These are phyloP conservation scores for Sus cebifrons DNA, from an alignment of 2,797 vertebrate species.

Conservation along the genomic window DNA sequence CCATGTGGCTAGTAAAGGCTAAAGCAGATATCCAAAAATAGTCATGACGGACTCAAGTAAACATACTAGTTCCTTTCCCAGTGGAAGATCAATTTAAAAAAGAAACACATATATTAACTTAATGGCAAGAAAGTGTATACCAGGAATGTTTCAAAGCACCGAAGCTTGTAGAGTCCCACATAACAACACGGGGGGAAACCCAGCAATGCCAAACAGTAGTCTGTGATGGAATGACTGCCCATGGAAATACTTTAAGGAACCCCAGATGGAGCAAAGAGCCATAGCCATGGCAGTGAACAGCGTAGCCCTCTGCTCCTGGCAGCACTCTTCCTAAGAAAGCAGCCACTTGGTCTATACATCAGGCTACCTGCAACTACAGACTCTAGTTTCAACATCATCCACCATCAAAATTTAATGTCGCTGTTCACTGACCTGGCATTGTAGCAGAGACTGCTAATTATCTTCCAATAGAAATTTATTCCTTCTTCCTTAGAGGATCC, in stretches of 20 bases:
- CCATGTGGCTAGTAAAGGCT: neutral
- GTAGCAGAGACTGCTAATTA: neutral
- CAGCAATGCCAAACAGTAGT: neutral
- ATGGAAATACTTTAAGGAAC: neutral
- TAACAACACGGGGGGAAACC: neutral
- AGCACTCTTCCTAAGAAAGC: neutral
- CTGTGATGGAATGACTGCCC: neutral
- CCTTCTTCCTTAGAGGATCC: neutral
- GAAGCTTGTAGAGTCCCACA: neutral
- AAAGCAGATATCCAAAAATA: neutral
- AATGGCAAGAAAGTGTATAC: neutral
- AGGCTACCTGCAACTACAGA: neutral
- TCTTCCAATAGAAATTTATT: neutral
- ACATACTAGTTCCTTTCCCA: neutral
- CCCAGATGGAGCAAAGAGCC: neutral
- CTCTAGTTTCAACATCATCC: neutral
- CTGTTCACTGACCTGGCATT: neutral
- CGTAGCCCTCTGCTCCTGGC: neutral
- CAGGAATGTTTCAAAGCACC: neutral
- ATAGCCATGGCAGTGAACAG: neutral
- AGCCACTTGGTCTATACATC: neutral
- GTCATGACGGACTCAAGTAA: neutral
- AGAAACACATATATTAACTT: neutral
- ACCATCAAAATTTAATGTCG: neutral
- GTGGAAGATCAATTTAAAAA: neutral